Conservation (phyloP, 2,113 vertebrate genomes). For the Macquaria australasica region DNA sequence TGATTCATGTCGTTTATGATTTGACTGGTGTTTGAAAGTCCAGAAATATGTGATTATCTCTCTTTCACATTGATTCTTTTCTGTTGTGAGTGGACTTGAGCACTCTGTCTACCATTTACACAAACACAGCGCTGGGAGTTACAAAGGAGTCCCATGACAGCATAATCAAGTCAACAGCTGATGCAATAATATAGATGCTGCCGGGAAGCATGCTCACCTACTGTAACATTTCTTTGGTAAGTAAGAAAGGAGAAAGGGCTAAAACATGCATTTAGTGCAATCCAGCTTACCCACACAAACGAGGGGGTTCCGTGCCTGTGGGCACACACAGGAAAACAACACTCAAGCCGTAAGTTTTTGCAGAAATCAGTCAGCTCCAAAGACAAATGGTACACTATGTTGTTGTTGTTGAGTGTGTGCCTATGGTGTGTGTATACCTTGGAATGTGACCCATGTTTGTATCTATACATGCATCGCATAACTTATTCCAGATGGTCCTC, state of each 20-base stretch:
- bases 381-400: background rate
- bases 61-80: slow-evolving; percentile 48
- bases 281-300: background rate
- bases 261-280: background rate
- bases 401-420: background rate
- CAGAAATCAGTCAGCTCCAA: background rate
- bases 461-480: background rate
- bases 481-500: slow-evolving; percentile 40
- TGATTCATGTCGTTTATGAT: background rate
- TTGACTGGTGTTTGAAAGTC: background rate
- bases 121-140: slow-evolving; percentile 33
- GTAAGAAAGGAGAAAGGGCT: background rate
- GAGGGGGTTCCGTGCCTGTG: background rate
- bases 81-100: slow-evolving; percentile 33
- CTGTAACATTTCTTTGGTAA: background rate
- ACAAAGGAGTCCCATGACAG: background rate
- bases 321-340: no score
- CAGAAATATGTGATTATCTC: slow-evolving; percentile 11
- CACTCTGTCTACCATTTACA: slow-evolving; percentile 28
- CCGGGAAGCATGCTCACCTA: background rate
- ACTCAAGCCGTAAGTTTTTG: background rate
- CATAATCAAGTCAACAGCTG: slow-evolving; percentile 35
- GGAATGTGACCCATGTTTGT: background rate
- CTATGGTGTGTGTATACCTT: background rate
- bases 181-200: slow-evolving; percentile 35